Evolutionary conservation across 2,113 vertebrate species (phyloP), one percentile per base, ranked within the genome.

Genomic region (Paramormyrops kingsleyae): DNA sequence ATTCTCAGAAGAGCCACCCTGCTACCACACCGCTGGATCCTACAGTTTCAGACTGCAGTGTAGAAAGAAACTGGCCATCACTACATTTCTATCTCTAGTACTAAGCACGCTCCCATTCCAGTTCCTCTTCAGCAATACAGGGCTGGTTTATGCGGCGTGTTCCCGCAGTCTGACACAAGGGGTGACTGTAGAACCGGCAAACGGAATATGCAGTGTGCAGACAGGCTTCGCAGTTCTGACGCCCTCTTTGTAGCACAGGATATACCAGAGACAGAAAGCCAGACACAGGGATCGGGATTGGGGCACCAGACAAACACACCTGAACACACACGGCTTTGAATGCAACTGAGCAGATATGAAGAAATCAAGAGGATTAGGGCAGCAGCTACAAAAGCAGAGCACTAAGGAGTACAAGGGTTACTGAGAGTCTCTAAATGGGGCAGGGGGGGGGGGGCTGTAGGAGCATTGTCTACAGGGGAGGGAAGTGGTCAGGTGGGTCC

Each of bases 281-380:
- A 53, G 24, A 52, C 49, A 42, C 47, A 53, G 10, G 19, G 13
- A 44, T 31, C 12, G 1, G 19, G 24, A 44, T 44, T 85, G 87
- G 83, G 83, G 89, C 80, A 86, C 52, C 9, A 19, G 42, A 53
- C 44, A 52, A 52, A 39, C 89, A 49, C 47, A 5, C 53, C 46
- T 56, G 31, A 88, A 91, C 15, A 83, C 52, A 88, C 27, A 35
- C n/a, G 44, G 74, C 49, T 89, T 80, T 89, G 93, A 92, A 94
- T 91, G 92, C 94, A 95, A 95, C 93, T 94, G 95, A 95, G 95
- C 94, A 90, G 95, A 94, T 95, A 95, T 95, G 94, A 92, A 92
- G 93, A 92, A 91, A 49, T 87, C 46, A 91, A 89, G n/a, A 88
- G 47, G 46, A 53, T 50, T 17, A 15, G 31, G 90, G 74, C 50